Evolutionary conservation across 2,113 vertebrate species (phyloP), one percentile per base, ranked within the genome.

Genomic region (Calyptomena viridis): DNA sequence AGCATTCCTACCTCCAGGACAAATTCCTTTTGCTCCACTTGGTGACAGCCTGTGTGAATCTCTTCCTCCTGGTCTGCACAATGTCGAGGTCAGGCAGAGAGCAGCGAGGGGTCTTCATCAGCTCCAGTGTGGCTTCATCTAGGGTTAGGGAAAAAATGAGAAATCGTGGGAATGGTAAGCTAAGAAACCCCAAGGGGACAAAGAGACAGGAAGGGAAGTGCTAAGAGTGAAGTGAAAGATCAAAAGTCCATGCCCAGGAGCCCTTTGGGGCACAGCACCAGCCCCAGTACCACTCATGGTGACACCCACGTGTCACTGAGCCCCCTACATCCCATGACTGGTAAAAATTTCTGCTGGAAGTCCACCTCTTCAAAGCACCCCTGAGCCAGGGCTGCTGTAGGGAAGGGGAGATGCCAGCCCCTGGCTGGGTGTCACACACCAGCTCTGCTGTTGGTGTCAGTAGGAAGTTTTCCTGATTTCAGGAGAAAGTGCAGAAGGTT

Each of bases 101-200:
- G 92, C 99, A 99, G 68, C 99, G 99, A 20, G 99, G 99, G 2
- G 99, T 99, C 96, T 98, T 99, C 99, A 99, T 99, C 60, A 99
- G 97, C 8, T 98, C 97, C 92, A 99, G 86, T 0, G 99, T 99
- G 87, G 98, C 99, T 95, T 98, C 98, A 8, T 99, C 99, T 99
- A 63, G 21, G 42, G 44, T 55, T 33, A 35, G 24, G 35, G 8
- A 31, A 58, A 82, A 27, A 30, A 39, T 8, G 39, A 69, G 39
- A 62, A 74, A 87, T 52, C 14, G 22, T 1, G 7, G 55, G 17
- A 80, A 59, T 2, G 12, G 13, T 15, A 31, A 15, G 22, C 24
- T 60, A 83, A 50, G 44, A 81, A 64, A 91, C n/a, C 14, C 28
- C n/a, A 14, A 5, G 6, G 30, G 11, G 2, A 30, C 13, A 35